A percentile compares a stretch with the other conserved stretches of the same genome.
phyloP scores from a whole-genome alignment of 2,797 vertebrate species.

The Poeciliopsis turneri region DNA sequence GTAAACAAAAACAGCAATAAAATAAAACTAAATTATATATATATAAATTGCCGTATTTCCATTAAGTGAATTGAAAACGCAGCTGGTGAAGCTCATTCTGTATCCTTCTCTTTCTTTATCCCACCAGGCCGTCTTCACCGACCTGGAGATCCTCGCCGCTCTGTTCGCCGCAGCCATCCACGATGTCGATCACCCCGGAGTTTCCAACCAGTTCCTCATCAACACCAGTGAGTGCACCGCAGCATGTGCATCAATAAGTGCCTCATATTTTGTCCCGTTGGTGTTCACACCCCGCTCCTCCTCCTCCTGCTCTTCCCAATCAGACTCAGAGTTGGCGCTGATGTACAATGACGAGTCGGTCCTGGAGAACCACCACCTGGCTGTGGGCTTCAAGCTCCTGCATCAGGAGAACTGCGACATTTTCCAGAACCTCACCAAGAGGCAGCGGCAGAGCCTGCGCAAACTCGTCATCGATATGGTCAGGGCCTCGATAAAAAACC shows the following conservation, averaged over 20 bases:
- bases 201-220: conserved; percentile 92
- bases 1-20: too few species aligned
- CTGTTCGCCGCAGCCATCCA: conserved; percentile 90
- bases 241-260: not conserved
- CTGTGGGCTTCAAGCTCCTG: conserved; percentile 95
- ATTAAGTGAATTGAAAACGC: not conserved
- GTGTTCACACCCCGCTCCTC: not conserved
- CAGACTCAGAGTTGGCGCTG: conserved; percentile 95
- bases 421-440: conserved; percentile 97
- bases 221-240: conserved; percentile 85
- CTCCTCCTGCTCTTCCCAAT: not conserved
- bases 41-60: too few species aligned
- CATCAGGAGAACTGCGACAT: conserved; percentile 98
- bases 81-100: not conserved
- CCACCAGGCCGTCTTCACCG: conserved; percentile 86
- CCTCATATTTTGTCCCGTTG: not conserved
- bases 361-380: conserved; percentile 96
- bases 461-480: conserved; percentile 99
- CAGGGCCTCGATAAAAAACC: conserved; percentile 24
- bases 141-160: conserved; percentile 88
- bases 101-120: not conserved
- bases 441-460: conserved; percentile 93
- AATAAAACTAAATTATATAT: too few species aligned
- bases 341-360: conserved; percentile 99
- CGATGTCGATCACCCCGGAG: conserved; percentile 89